Evolutionary conservation across 2,113 vertebrate genomes (phyloP).

Genomic region (Athene cunicularia): DNA sequence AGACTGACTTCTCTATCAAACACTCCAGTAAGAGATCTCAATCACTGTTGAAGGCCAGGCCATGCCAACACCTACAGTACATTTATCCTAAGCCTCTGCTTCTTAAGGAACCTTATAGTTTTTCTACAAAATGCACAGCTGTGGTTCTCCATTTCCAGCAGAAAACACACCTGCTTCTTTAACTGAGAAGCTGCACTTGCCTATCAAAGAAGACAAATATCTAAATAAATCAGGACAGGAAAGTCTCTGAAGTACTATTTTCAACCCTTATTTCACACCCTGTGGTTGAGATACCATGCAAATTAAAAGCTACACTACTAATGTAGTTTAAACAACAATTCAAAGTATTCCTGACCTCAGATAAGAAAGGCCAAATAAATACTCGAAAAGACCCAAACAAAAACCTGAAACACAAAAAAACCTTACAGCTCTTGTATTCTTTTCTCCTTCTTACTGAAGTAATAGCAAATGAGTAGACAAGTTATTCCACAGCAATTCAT

Average conservation of each 20-base stretch:
- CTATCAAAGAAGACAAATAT: not conserved
- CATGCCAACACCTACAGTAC: not conserved
- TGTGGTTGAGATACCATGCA: not conserved
- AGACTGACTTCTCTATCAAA: not conserved
- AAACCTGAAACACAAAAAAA: not conserved
- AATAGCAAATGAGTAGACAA: not conserved
- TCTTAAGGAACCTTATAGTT: not conserved
- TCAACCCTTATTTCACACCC: not conserved
- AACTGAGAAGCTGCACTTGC: not conserved
- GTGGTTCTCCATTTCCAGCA: not conserved
- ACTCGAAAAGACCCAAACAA: not conserved
- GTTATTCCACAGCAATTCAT: not conserved
- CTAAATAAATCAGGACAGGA: not conserved
- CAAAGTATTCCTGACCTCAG: not conserved
- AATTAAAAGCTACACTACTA: not conserved
- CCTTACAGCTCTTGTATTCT: not conserved
- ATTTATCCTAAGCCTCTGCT: not conserved
- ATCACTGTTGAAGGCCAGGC: not conserved
- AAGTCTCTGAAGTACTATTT: not conserved
- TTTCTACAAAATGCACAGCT: not conserved
- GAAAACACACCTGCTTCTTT: not conserved
- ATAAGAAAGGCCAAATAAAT: not conserved
- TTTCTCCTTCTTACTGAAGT: not conserved
- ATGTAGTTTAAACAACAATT: not conserved
- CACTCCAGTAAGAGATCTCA: not conserved